A percentile compares a stretch with the other conserved stretches of the same genome.
phyloP scores from a whole-genome alignment of 1,140 invertebrate genomes.

The Chionoecetes opilio region DNA sequence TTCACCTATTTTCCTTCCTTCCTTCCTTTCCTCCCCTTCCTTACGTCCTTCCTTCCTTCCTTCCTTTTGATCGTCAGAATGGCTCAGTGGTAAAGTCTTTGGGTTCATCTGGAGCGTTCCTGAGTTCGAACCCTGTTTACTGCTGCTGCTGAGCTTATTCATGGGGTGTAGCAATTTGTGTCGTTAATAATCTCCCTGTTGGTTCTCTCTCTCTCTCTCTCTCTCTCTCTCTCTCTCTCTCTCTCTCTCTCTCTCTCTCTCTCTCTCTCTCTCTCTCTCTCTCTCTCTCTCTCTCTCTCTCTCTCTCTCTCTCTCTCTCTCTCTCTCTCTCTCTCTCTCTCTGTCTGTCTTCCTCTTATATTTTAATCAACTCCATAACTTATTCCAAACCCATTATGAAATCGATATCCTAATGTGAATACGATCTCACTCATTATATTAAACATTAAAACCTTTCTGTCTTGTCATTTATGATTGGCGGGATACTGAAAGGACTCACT shows the following conservation, averaged over 20 bases:
- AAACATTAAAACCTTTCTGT: background rate
- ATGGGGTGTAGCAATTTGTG: too few species aligned
- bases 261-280: too few species aligned
- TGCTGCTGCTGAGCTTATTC: too few species aligned
- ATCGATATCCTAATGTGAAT: background rate
- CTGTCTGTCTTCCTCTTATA: background rate
- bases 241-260: background rate
- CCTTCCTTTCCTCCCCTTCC: background rate
- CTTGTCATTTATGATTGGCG: background rate
- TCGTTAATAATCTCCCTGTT: background rate
- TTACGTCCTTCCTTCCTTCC: background rate
- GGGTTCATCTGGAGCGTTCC: too few species aligned
- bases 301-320: background rate
- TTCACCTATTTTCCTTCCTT: too few species aligned
- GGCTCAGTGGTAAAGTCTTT: too few species aligned
- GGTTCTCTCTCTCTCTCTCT: too few species aligned
- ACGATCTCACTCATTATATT: background rate
- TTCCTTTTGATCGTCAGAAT: too few species aligned
- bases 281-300: background rate
- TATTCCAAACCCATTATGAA: background rate
- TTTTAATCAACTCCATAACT: background rate
- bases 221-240: background rate
- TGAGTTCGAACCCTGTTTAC: too few species aligned
- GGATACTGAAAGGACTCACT: background rate
- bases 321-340: constrained; percentile 1